Evolutionary conservation across 1,140 invertebrate genomes (phyloP).

Genomic region (Anoplophora glabripennis): DNA sequence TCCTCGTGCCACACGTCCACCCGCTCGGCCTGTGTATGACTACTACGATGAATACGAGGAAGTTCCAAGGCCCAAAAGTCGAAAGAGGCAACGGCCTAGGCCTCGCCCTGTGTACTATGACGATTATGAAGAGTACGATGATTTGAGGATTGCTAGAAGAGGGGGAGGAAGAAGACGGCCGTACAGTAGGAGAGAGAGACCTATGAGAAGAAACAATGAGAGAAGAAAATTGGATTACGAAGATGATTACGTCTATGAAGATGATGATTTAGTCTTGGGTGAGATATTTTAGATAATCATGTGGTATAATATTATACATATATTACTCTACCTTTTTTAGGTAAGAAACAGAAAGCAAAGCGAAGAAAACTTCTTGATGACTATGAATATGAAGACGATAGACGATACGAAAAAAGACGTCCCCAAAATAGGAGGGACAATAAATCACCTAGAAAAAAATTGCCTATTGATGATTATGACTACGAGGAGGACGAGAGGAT

Average conservation of each 20-base stretch:
- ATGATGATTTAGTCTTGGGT: too few species aligned
- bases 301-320: too few species aligned
- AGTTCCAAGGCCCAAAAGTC: constrained; percentile 47
- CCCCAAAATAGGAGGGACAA: too few species aligned
- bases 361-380: too few species aligned
- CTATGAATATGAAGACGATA: too few species aligned
- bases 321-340: too few species aligned
- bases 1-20: constrained; percentile 8
- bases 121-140: constrained; percentile 59
- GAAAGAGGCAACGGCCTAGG: constrained; percentile 50
- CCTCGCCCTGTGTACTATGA: constrained; percentile 63
- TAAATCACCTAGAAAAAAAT: too few species aligned
- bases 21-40: constrained; percentile 59
- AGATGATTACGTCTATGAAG: not conserved
- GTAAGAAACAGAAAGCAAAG: too few species aligned
- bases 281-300: too few species aligned
- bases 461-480: too few species aligned
- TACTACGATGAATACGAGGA: constrained; percentile 62
- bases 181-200: constrained; percentile 18
- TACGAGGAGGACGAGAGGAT: too few species aligned
- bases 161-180: constrained; percentile 17
- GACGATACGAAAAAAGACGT: too few species aligned
- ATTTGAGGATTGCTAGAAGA: constrained; percentile 35
- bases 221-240: constrained; percentile 14
- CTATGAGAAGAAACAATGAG: constrained; percentile 16